Percentiles rank a stretch among this genome's conserved stretches.
phyloP scores from a whole-genome alignment of 2,113 vertebrate genomes.

The Paedocypris sp. region DNA sequence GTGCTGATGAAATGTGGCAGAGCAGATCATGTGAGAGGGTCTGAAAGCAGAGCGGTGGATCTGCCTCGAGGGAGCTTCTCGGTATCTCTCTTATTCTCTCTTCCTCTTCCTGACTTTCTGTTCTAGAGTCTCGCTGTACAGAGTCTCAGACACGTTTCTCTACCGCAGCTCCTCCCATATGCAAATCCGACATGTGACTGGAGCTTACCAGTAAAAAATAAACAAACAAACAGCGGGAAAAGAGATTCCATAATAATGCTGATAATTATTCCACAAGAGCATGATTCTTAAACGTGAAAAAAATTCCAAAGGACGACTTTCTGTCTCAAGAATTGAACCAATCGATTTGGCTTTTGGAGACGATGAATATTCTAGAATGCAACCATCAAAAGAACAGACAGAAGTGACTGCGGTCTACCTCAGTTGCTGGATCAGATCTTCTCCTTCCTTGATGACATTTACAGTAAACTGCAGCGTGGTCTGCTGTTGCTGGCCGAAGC shows the following conservation, averaged over 20 bases:
- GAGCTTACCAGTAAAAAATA: background rate
- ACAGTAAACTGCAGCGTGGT: conserved; percentile 94
- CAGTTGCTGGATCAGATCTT: conserved; percentile 96
- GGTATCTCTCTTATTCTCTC: background rate
- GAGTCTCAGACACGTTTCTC: conserved; percentile 2
- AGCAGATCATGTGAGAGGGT: background rate
- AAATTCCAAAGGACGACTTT: background rate
- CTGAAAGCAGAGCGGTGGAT: background rate
- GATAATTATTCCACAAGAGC: no score
- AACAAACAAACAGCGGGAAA: no score
- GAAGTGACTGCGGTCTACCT: conserved; percentile 55
- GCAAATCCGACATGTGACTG: conserved; percentile 4
- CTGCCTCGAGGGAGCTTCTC: background rate
- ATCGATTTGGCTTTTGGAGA: no score
- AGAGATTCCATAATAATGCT: no score
- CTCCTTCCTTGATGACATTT: conserved; percentile 97
- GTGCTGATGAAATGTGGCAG: conserved; percentile 1
- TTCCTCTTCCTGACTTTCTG: conserved; percentile 10
- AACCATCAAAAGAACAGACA: background rate
- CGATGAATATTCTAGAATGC: no score
- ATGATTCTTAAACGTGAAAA: background rate
- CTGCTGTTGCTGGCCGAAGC: conserved; percentile 96
- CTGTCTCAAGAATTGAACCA: background rate
- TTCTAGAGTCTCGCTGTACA: conserved; percentile 1
- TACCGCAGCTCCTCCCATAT: conserved; percentile 9